Percentiles rank a stretch among this genome's conserved stretches.
Evolutionary conservation across 2,113 vertebrate species (phyloP).

Genomic region (Menidia beryllina): DNA sequence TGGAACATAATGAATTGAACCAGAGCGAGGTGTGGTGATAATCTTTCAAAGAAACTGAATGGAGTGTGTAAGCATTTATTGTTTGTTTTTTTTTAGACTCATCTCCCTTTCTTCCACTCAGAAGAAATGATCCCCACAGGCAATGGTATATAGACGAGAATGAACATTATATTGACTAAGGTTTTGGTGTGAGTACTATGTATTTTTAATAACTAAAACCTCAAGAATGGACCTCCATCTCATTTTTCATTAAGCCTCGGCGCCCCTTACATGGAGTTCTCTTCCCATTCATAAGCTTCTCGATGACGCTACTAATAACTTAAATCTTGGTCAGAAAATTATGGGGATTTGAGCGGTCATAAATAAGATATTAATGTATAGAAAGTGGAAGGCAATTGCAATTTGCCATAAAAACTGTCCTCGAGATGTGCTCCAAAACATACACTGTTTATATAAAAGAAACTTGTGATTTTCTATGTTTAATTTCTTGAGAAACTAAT

Average conservation of each 20-base stretch:
- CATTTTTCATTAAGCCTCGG: conserved; percentile 78
- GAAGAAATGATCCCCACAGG: conserved; percentile 72
- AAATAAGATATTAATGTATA: conserved; percentile 71
- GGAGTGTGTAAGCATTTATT: conserved; percentile 74
- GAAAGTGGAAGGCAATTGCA: conserved; percentile 52
- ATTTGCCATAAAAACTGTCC: conserved; percentile 52
- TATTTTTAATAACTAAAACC: conserved; percentile 79
- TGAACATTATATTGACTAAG: conserved; percentile 77
- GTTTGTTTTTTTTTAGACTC: conserved; percentile 55
- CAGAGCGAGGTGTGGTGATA: conserved; percentile 79
- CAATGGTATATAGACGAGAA: conserved; percentile 68
- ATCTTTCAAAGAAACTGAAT: conserved; percentile 75
- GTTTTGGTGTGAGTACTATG: conserved; percentile 75
- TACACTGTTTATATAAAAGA: conserved; percentile 28
- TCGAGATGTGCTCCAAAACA: conserved; percentile 35
- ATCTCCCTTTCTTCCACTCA: conserved; percentile 56
- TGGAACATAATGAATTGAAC: conserved; percentile 73
- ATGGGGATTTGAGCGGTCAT: conserved; percentile 59
- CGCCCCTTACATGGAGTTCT: conserved; percentile 73
- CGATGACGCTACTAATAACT: conserved; percentile 70
- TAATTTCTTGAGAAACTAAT: conserved; percentile 6
- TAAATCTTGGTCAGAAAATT: conserved; percentile 68
- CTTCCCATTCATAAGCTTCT: conserved; percentile 65
- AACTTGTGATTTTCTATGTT: conserved; percentile 10
- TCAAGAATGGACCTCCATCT: conserved; percentile 65